Evolutionary conservation across 1,140 invertebrate genomes (phyloP), one percentile per base, ranked within the genome.

Genomic region (Brachionus asplanchnoidis): DNA sequence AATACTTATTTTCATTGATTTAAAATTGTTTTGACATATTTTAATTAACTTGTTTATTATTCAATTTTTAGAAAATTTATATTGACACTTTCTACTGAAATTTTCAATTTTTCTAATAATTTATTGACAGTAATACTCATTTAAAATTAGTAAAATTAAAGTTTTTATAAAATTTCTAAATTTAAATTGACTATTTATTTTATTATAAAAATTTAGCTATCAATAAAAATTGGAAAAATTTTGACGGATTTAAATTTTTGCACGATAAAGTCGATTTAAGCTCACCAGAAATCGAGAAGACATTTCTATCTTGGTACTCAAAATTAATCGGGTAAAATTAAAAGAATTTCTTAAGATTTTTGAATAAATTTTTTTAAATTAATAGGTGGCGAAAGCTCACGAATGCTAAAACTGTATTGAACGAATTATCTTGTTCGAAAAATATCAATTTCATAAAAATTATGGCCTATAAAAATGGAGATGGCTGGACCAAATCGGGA

Each of bases 181-280:
- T 53, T 53, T 53, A 53, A 53, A 17, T 7, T 17, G 8, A 60
- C n/a, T n/a, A n/a, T n/a, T n/a, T n/a, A 60, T 40, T 56, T 36
- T 56, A 42, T 77, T 77, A 28, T 28, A 3, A 53, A 14, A 6
- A 53, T 53, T 23, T 60, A 82, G 79, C 79, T 14, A 42, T 0
- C 11, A 53, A 82, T 17, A 82, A 82, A 65, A 26, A 9, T 3
- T 65, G 32, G 9, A 60, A 68, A 60, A 11, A 60, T 65, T 82
- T 42, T 26, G 79, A 82, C 20, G 53, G 53, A 3, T 82, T 90
- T 85, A 86, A 87, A 42, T 87, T 88, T 60, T 85, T 90, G 20
- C 89, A 89, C 85, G 88, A 87, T 17, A 90, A 89, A 85, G 89
- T 90, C 36, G 88, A 89, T 85, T 82, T 89, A 56, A 89, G 89